Evolutionary conservation across 2,113 vertebrate genomes (phyloP).

Genomic region (Odocoileus virginianus): DNA sequence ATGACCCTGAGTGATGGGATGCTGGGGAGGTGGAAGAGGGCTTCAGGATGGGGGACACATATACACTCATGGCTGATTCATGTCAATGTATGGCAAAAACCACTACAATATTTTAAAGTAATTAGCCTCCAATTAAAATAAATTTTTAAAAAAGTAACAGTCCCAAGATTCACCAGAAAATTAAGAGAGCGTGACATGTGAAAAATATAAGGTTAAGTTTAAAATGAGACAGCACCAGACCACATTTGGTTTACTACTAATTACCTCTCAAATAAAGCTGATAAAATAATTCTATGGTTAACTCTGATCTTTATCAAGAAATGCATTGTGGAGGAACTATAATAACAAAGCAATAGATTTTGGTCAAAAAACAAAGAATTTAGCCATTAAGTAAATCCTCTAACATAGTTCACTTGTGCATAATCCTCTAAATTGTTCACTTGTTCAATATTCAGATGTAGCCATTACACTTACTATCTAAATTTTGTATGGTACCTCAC

Average conservation of each 20-base stretch:
- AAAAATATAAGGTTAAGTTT: background rate
- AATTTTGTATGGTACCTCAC: background rate
- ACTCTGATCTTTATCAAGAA: background rate
- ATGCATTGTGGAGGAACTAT: background rate
- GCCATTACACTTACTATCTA: background rate
- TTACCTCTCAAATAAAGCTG: background rate
- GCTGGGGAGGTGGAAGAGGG: background rate
- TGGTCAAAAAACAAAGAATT: background rate
- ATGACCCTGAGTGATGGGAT: background rate
- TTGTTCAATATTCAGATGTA: background rate
- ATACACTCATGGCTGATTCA: background rate
- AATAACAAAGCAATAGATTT: background rate
- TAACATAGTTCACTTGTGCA: background rate
- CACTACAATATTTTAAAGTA: background rate
- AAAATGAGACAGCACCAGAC: background rate
- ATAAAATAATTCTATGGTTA: background rate
- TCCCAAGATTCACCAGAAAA: background rate
- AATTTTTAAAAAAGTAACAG: accelerated
- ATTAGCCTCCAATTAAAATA: background rate
- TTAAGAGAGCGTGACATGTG: background rate
- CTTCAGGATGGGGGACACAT: background rate
- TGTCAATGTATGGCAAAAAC: background rate
- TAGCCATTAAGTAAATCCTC: background rate
- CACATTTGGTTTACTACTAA: background rate
- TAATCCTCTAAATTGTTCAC: background rate